phyloP scores from a whole-genome alignment of 2,797 vertebrate species.

The Hozukius guyotensis region DNA sequence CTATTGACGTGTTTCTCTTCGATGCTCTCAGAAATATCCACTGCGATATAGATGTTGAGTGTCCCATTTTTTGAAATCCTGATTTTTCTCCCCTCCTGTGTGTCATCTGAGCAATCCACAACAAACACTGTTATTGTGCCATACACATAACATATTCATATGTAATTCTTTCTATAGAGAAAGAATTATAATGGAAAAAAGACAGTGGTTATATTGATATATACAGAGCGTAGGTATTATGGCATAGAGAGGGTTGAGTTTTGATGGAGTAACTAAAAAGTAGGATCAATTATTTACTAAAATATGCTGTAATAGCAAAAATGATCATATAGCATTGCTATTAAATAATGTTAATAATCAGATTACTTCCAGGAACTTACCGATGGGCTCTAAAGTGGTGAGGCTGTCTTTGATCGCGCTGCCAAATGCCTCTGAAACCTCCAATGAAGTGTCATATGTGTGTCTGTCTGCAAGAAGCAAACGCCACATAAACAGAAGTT shows the following conservation, averaged over 20 bases:
- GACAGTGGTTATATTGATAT: background rate
- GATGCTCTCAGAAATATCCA: slow-evolving; percentile 86
- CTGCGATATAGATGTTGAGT: slow-evolving; percentile 85
- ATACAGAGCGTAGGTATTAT: background rate
- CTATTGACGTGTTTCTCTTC: background rate
- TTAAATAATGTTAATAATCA: background rate
- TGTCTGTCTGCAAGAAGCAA: slow-evolving; percentile 57
- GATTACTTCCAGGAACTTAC: slow-evolving; percentile 41
- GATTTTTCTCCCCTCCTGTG: slow-evolving; percentile 65
- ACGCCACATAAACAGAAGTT: background rate
- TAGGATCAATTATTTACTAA: background rate
- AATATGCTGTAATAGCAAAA: background rate
- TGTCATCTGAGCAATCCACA: slow-evolving; percentile 52
- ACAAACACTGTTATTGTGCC: background rate
- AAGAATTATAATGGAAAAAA: background rate
- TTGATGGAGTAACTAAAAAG: background rate
- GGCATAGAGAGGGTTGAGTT: background rate
- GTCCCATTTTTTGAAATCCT: slow-evolving; percentile 74
- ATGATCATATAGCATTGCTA: background rate
- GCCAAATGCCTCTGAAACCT: slow-evolving; percentile 67
- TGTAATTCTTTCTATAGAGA: background rate
- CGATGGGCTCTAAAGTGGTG: slow-evolving; percentile 22
- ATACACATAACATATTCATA: background rate
- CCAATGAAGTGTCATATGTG: slow-evolving; percentile 70
- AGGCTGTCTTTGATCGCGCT: slow-evolving; percentile 62